Evolutionary conservation across 2,888 invertebrate species (phyloP), one percentile per base, ranked within the genome.

Genomic region (Parnassius glacialis): DNA sequence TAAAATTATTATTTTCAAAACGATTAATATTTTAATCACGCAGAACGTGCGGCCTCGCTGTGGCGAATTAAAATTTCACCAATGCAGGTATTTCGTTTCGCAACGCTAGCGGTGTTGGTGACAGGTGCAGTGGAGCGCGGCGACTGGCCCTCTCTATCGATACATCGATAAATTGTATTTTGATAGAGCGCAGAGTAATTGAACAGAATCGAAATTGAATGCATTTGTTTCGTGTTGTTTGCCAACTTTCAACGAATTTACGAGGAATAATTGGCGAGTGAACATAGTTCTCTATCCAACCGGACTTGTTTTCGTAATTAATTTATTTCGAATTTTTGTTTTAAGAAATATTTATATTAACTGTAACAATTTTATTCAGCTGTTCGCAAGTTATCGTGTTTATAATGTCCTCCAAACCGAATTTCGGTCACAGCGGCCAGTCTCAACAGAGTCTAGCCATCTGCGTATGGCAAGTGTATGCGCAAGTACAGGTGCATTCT

Each of bases 141-240:
- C 64, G 71, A 68, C 66, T 63, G 70, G 70, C 50, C 56, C 58
- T 34, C 25, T 61, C 57, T 52, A 63, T 67, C 67, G 80, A 79
- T 82, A 78, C 79, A 78, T 80, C 82, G 81, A 83, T 83, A 84
- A 83, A 85, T 83, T 82, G 77, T 79, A 74, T 84, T 82, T 82
- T 79, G 80, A 83, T 82, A 80, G 71, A 61, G 65, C 42, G 63
- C 70, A 67, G 74, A 74, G 64, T 74, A 53, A 50, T 57, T 34
- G 57, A 52, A 67, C 71, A 78, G 80, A 82, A 64, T 52, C 63
- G 75, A 57, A 52, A 50, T 50, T n/a, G 47, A 55, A 54, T 42
- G 45, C 50, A 48, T 54, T 53, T 53, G 59, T 61, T 52, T 41
- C 43, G 54, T 41, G 16, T 43, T 11, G 53, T 54, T 59, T 56